A percentile compares a stretch with the other conserved stretches of the same genome.
These are phyloP conservation scores for Hydropsyche betteni DNA, from an alignment of 2,888 invertebrate species.

Conservation along the genomic window DNA sequence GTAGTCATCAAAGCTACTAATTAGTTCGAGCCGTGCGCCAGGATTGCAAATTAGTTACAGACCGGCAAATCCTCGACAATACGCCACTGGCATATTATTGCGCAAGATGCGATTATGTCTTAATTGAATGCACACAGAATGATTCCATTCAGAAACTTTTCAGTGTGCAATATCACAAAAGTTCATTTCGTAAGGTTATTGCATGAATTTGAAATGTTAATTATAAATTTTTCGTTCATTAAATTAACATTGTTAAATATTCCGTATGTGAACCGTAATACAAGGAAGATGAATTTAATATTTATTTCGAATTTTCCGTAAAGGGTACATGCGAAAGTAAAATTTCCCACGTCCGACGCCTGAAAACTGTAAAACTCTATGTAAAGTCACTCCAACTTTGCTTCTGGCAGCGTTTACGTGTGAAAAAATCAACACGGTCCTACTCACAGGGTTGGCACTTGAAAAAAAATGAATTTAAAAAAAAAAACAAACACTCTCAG, in stretches of 20 bases:
- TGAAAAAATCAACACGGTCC: slow-evolving; percentile 12
- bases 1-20: slow-evolving; percentile 23
- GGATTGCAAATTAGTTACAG: slow-evolving; percentile 24
- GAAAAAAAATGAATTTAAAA: neutral
- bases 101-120: neutral
- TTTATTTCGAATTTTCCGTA: too few relatives aligned
- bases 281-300: too few relatives aligned
- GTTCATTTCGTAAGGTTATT: too few relatives aligned
- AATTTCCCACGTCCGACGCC: slow-evolving; percentile 3
- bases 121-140: slow-evolving; percentile 1
- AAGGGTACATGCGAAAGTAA: neutral
- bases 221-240: too few relatives aligned
- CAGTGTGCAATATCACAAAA: too few relatives aligned
- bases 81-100: neutral
- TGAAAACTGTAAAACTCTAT: slow-evolving; percentile 1
- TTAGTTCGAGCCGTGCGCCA: slow-evolving; percentile 1
- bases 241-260: too few relatives aligned
- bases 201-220: too few relatives aligned
- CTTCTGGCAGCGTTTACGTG: slow-evolving; percentile 15
- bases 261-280: too few relatives aligned
- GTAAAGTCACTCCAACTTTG: slow-evolving; percentile 12
- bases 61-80: slow-evolving; percentile 1
- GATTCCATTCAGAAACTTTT: too few relatives aligned
- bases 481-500: neutral
- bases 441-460: neutral